Conservation (phyloP, 2,797 vertebrate species). For the Scarus forsteni region DNA sequence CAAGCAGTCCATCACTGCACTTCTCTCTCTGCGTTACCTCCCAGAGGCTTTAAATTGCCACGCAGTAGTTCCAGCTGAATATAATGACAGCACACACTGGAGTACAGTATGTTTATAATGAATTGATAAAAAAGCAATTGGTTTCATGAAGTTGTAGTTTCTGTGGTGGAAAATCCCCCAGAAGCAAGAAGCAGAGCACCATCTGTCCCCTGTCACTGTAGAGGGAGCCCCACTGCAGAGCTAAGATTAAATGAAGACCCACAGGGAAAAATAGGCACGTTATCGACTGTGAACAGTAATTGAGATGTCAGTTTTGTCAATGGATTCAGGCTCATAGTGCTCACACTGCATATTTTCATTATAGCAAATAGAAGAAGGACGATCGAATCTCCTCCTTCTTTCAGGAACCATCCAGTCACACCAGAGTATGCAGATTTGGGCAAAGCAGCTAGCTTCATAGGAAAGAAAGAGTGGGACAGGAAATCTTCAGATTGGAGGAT, state of each 20-base stretch:
- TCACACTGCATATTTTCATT: slow-evolving; percentile 1
- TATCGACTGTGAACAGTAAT: background rate
- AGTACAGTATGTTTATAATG: background rate
- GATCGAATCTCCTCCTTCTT: background rate
- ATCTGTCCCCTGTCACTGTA: slow-evolving; percentile 9
- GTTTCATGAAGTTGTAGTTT: background rate
- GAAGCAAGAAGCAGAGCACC: slow-evolving; percentile 16
- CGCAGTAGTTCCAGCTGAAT: background rate
- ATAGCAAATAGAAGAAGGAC: background rate
- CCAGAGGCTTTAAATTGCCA: too few relatives aligned
- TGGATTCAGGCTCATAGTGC: background rate
- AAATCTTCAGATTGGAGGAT: too few relatives aligned
- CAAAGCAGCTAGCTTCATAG: too few relatives aligned
- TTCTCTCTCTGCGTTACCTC: too few relatives aligned
- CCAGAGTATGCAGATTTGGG: too few relatives aligned
- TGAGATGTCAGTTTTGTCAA: background rate
- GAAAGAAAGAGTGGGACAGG: too few relatives aligned
- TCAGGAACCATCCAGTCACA: background rate
- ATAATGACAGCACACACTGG: background rate
- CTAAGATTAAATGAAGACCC: background rate
- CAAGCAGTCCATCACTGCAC: too few relatives aligned
- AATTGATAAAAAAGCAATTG: background rate
- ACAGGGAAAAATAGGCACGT: background rate
- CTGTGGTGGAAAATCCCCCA: background rate
- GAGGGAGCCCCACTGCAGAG: background rate